Evolutionary conservation across 2,888 invertebrate genomes (phyloP).

Genomic region (Catocala fraxini): DNA sequence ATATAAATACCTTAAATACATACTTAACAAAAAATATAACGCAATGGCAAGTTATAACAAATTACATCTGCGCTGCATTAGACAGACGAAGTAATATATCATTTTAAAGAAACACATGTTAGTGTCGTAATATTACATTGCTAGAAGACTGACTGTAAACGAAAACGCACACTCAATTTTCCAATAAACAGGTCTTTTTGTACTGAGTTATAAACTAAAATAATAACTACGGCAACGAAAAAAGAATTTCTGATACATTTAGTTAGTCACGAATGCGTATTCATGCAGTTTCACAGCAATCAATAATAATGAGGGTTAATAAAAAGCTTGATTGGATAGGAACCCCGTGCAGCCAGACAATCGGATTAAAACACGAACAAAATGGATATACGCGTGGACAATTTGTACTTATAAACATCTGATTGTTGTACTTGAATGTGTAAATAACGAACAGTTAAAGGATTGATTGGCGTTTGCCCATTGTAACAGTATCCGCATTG

Average conservation of each 20-base stretch:
- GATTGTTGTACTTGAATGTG: slow-evolving; percentile 28
- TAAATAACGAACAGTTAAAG: slow-evolving; percentile 35
- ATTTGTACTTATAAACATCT: slow-evolving; percentile 35
- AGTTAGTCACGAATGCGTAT: slow-evolving; percentile 40
- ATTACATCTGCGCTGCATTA: too few relatives aligned
- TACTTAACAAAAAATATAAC: too few relatives aligned
- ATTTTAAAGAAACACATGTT: too few relatives aligned
- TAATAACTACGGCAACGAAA: neutral
- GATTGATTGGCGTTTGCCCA: slow-evolving; percentile 21
- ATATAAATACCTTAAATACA: too few relatives aligned
- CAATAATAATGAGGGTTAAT: slow-evolving; percentile 79
- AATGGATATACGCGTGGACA: slow-evolving; percentile 46
- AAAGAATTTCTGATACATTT: slow-evolving; percentile 30
- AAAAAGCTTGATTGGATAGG: slow-evolving; percentile 76
- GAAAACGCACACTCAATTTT: neutral
- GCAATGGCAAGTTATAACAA: too few relatives aligned
- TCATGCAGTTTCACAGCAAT: slow-evolving; percentile 63
- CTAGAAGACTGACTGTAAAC: neutral
- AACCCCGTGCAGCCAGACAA: slow-evolving; percentile 61
- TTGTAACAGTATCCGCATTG: slow-evolving; percentile 9
- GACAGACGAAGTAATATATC: too few relatives aligned
- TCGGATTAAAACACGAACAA: slow-evolving; percentile 71
- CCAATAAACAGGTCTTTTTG: slow-evolving; percentile 4
- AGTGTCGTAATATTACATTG: too few relatives aligned
- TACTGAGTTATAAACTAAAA: slow-evolving; percentile 12